Evolutionary conservation across 2,888 invertebrate genomes (phyloP).

Genomic region (Polietes domitor): DNA sequence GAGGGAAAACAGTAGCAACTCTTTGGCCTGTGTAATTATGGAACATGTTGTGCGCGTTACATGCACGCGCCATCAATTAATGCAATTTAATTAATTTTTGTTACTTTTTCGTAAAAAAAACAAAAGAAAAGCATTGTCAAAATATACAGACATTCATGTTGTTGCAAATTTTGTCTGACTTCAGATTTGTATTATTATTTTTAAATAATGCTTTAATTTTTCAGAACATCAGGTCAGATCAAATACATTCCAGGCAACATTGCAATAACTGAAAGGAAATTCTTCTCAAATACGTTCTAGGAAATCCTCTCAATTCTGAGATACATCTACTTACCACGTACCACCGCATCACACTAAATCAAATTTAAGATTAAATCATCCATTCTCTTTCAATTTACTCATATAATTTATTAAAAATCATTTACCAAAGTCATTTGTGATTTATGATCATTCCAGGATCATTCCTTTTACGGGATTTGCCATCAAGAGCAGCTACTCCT

Average conservation of each 20-base stretch:
- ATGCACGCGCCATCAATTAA: conserved; percentile 57
- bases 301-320: no score
- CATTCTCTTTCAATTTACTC: not conserved
- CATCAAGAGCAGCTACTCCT: not conserved
- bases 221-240: no score
- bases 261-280: no score
- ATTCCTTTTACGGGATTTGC: not conserved
- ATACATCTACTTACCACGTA: no score
- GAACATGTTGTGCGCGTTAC: conserved; percentile 32
- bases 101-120: not conserved
- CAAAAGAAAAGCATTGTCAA: not conserved
- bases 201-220: not conserved
- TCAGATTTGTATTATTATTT: not conserved
- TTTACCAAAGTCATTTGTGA: conserved; percentile 16
- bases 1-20: not conserved
- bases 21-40: conserved; percentile 23
- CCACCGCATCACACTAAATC: not conserved
- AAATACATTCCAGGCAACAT: no score
- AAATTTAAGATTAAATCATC: not conserved
- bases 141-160: no score
- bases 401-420: conserved; percentile 4
- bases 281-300: no score
- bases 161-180: not conserved
- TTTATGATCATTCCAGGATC: not conserved
- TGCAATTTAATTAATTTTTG: conserved; percentile 61